Conservation (phyloP, 2,113 vertebrate genomes). For the Actinemys pallida region DNA sequence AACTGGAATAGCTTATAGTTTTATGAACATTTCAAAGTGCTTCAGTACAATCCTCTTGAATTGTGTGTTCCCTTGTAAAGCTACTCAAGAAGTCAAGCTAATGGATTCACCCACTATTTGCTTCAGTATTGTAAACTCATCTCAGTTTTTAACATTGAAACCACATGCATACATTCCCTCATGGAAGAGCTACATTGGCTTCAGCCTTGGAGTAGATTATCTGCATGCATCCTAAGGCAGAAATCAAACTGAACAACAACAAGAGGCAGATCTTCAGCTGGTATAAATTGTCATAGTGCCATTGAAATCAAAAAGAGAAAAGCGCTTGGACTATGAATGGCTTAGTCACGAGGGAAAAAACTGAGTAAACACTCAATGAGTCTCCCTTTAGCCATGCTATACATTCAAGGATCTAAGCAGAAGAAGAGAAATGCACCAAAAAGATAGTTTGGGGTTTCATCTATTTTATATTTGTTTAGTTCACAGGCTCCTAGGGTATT, state of each 20-base stretch:
- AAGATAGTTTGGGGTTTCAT: background rate
- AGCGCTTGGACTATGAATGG: background rate
- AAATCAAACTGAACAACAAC: background rate
- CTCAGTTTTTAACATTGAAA: background rate
- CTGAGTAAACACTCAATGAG: background rate
- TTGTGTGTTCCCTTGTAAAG: background rate
- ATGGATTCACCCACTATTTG: background rate
- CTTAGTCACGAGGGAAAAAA: background rate
- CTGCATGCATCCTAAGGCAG: background rate
- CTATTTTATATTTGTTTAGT: background rate
- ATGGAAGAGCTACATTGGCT: background rate
- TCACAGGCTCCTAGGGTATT: background rate
- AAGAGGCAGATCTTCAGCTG: background rate
- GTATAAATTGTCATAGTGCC: background rate
- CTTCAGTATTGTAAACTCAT: background rate
- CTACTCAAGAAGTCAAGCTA: background rate
- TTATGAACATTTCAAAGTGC: background rate
- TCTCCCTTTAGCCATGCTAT: background rate
- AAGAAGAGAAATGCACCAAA: background rate
- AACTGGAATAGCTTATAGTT: background rate
- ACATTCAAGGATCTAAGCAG: background rate
- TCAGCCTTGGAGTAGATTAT: background rate
- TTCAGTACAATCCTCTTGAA: background rate
- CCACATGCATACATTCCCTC: background rate
- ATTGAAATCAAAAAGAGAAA: background rate